These are phyloP conservation scores for Gambusia affinis DNA, from an alignment of 2,113 vertebrate genomes.

Conservation along the genomic window DNA sequence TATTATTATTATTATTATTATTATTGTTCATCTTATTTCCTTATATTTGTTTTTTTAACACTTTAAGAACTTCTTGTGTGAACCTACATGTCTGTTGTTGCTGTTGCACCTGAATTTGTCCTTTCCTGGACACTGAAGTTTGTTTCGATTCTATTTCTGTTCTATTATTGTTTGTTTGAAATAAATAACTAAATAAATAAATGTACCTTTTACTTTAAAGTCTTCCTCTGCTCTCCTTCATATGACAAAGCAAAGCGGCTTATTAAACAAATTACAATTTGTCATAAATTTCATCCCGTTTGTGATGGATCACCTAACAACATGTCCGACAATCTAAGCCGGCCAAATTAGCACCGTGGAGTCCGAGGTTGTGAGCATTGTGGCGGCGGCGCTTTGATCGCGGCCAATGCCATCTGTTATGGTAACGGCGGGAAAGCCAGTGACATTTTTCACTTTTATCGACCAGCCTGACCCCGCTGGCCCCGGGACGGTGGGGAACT, in stretches of 20 bases:
- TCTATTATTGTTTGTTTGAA: too few relatives aligned
- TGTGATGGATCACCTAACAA: conserved; percentile 72
- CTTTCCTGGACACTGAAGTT: too few relatives aligned
- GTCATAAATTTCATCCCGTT: conserved; percentile 76
- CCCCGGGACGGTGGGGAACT: conserved; percentile 70
- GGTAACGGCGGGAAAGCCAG: conserved; percentile 57
- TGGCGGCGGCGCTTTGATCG: conserved; percentile 68
- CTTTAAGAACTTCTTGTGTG: too few relatives aligned
- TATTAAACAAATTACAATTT: conserved; percentile 75
- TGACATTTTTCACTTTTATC: conserved; percentile 81
- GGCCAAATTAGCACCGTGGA: conserved; percentile 67
- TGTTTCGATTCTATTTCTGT: too few relatives aligned
- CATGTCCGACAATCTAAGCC: conserved; percentile 62
- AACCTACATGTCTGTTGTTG: too few relatives aligned
- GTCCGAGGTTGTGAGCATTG: conserved; percentile 47
- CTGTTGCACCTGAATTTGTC: too few relatives aligned
- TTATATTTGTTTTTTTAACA: too few relatives aligned
- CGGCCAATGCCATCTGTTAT: conserved; percentile 74
- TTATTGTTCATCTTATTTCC: too few relatives aligned
- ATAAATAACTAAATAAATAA: too few relatives aligned
- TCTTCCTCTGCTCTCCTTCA: not conserved
- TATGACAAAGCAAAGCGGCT: conserved; percentile 39
- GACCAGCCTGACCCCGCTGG: conserved; percentile 64
- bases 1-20: too few relatives aligned
- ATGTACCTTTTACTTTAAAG: too few relatives aligned